phyloP scores from a whole-genome alignment of 2,888 invertebrate genomes.

The Drosophila quinaria region DNA sequence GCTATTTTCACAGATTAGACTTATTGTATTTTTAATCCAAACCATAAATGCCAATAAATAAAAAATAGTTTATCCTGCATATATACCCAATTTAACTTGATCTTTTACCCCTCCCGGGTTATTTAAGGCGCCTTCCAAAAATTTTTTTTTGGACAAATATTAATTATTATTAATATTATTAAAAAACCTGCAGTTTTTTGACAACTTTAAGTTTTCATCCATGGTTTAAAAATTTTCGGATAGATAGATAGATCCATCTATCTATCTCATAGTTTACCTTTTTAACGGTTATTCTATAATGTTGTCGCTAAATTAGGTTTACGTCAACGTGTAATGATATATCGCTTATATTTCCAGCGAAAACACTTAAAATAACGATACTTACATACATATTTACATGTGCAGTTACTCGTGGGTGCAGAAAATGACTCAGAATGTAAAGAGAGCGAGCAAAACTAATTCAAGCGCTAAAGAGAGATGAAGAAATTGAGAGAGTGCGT shows the following conservation, averaged over 20 bases:
- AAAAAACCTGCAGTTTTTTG: no score
- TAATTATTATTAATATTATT: no score
- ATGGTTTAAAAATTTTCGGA: no score
- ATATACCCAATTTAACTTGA: conserved; percentile 12
- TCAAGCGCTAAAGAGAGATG: conserved; percentile 2
- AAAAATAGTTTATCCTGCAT: conserved; percentile 42
- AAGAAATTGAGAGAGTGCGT: conserved; percentile 3
- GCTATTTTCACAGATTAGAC: conserved; percentile 26
- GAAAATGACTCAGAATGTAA: not conserved
- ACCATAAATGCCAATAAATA: conserved; percentile 34
- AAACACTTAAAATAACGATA: conserved; percentile 1
- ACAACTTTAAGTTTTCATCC: no score
- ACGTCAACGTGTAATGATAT: not conserved
- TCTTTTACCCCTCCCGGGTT: not conserved
- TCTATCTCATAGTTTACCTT: not conserved
- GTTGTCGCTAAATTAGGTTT: not conserved
- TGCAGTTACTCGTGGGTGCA: conserved; percentile 16
- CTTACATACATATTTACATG: not conserved
- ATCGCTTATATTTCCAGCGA: not conserved
- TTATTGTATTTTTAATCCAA: conserved; percentile 39
- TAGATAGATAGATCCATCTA: no score
- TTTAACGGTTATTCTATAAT: not conserved
- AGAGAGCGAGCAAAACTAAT: not conserved
- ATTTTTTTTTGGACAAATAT: no score
- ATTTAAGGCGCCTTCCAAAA: not conserved